Percentiles rank a stretch among this genome's conserved stretches.
phyloP scores from a whole-genome alignment of 2,113 vertebrate genomes.

The Eptesicus fuscus region DNA sequence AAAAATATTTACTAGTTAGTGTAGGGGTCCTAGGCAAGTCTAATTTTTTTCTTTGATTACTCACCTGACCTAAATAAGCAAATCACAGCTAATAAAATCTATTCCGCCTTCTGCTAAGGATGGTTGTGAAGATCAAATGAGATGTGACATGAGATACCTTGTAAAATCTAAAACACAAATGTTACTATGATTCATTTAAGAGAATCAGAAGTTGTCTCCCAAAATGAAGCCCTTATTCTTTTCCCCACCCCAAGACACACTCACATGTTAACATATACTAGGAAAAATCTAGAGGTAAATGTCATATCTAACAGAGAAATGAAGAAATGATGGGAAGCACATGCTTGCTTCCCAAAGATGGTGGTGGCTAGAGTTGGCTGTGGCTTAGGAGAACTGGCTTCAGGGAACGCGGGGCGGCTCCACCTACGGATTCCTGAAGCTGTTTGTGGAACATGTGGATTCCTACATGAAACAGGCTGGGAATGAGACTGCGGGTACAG shows the following conservation, averaged over 20 bases:
- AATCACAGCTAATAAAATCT: not conserved
- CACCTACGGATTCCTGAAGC: too few species aligned
- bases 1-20: not conserved
- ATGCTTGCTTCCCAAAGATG: too few species aligned
- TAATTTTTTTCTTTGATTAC: not conserved
- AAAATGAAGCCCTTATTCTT: not conserved
- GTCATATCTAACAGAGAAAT: not conserved
- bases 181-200: not conserved
- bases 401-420: too few species aligned
- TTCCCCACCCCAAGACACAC: not conserved
- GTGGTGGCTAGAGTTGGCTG: too few species aligned
- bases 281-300: not conserved
- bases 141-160: not conserved
- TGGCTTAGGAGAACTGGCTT: too few species aligned
- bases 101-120: not conserved
- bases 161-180: not conserved
- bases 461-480: too few species aligned
- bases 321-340: not conserved
- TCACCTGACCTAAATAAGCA: not conserved
- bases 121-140: not conserved
- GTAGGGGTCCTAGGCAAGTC: not conserved
- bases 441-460: too few species aligned
- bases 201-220: not conserved
- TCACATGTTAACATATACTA: not conserved
- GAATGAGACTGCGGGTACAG: too few species aligned